These are phyloP conservation scores for Myiagra hebetior DNA, from an alignment of 2,113 vertebrate genomes.

Conservation along the genomic window DNA sequence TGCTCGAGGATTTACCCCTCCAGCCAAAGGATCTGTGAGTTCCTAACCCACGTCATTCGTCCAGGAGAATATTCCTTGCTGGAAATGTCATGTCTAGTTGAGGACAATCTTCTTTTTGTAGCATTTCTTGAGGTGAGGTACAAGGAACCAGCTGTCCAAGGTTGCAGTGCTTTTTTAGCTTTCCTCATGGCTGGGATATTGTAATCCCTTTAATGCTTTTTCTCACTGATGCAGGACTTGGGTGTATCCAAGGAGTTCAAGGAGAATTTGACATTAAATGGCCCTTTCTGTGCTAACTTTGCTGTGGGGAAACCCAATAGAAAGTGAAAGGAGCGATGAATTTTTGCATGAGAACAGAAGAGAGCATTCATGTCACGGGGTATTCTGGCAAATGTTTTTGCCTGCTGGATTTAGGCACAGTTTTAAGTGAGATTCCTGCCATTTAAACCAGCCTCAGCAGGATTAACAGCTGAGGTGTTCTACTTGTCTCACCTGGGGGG, in stretches of 20 bases:
- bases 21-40: neutral
- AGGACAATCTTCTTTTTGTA: neutral
- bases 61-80: neutral
- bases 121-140: neutral
- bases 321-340: neutral
- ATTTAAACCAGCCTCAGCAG: neutral
- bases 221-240: neutral
- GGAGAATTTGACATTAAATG: slow-evolving; percentile 3
- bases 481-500: neutral
- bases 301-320: neutral
- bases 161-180: neutral
- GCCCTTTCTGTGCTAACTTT: slow-evolving; percentile 1
- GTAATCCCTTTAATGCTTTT: neutral
- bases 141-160: neutral
- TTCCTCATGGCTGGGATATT: neutral
- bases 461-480: slow-evolving; percentile 20
- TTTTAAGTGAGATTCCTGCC: neutral
- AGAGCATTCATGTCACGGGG: neutral
- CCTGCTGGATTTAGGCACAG: neutral
- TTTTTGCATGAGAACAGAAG: slow-evolving; percentile 20
- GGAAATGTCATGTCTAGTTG: neutral
- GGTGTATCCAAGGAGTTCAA: neutral
- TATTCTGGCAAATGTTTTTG: neutral
- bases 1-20: neutral
- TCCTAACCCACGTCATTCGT: neutral